Base-by-base conservation (phyloP, 1,140 invertebrate genomes). In the Akabosia matsudoensis region DNA sequence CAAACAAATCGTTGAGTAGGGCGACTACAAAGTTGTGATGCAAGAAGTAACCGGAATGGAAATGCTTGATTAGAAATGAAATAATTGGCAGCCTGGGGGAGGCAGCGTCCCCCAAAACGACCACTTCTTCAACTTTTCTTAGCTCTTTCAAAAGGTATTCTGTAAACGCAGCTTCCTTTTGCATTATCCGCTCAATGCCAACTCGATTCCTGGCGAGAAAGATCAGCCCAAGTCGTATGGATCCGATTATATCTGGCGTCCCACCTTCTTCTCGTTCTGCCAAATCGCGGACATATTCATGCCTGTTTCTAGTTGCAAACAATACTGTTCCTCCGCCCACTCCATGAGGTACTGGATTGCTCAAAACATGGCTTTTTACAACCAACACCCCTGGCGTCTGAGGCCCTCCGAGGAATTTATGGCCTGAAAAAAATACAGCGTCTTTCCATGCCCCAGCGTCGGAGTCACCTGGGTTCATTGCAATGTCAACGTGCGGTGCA, bases 11-110 rank as follows among this genome's bases (percentile, higher is more conserved):
- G 82, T 96, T 97, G 1, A 97, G 87, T 0, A 96, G 87, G 0
- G 92, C 90, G 82, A 91, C 91, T 0, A 96, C 90, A 84, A 93
- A 96, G 84, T 96, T 96, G 82, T 96, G 93, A 85, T 97, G 95
- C 0, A 96, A 88, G 82, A 92, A 95, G 22, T 51, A 72, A 3
- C 37, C 70, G 4, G 61, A 67, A 1, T 67, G 13, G 3, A 10
- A 30, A 31, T 67, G 61, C 22, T 45, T 24, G 14, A 72, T 37
- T 26, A 72, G n/a, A 22, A 72, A 72, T 24, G 70, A 72, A 45
- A 72, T 72, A 7, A 33, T 37, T 2, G 70, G 70, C 24, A 72
- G 45, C 30, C 70, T 33, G 16, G 70, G 70, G 2, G 3, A n/a
- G n/a, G 18, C 70, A 2, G 31, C 10, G 7, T 7, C 24, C 2